Base-by-base conservation (phyloP, 2,797 vertebrate species). In the Anguilla anguilla region DNA sequence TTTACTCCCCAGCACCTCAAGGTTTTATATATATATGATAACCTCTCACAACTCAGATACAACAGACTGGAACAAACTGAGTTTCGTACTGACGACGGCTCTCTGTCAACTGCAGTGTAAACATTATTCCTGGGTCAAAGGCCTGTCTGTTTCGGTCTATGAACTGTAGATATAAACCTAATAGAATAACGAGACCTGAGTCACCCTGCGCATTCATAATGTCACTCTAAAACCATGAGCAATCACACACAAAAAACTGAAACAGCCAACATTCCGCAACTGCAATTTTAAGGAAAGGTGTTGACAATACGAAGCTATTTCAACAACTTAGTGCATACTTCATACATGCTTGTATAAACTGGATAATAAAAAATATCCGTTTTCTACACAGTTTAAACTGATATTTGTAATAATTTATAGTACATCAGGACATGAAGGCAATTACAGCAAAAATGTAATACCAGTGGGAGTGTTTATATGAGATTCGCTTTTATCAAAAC, bases 401-500 rank as follows among this genome's bases (percentile, higher is more conserved):
- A 83, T 81, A 83, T 64, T 83, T 59, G 83, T 6, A 9, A 84
- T 84, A 28, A 59, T 84, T 84, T 61, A 59, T 17, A 84, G 57
- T 87, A 53, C 46, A 72, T 17, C 17, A 87, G 39, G 69, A 31
- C 28, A 77, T 35, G 39, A 67, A 17, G 59, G 57, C 43, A 83
- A 84, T 84, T 87, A 84, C 46, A 39, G 25, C 59, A 31, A 61
- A 13, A 79, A 61, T 25, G 25, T 57, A 74, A 79, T 61, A 85
- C 57, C 53, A 43, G 53, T 46, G 85, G 59, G 74, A 51, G 49
- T 31, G 74, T 88, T 85, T 86, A 83, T 86, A 67, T 67, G 64
- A 57, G 55, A 88, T 86, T 72, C 49, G 3, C 53, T 85, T 81
- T 67, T 46, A 59, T 67, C 84, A 64, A 22, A 53, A 69, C 72